Percentiles rank a stretch among this genome's conserved stretches.
Conservation (phyloP, 2,888 invertebrate species). For the Plusia festucae region DNA sequence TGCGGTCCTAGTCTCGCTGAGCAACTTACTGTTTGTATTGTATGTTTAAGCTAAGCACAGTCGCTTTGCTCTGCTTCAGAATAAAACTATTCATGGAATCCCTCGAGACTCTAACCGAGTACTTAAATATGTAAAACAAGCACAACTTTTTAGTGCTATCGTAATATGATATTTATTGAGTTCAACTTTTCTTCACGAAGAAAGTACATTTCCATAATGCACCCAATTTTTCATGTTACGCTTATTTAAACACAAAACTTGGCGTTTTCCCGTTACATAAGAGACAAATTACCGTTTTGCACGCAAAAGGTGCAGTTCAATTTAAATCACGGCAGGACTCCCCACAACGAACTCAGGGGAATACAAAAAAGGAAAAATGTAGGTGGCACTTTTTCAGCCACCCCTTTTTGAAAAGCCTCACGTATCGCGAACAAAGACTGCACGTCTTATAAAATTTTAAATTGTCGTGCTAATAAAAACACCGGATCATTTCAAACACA, state of each 20-base stretch:
- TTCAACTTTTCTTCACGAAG: slow-evolving; percentile 25
- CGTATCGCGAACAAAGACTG: slow-evolving; percentile 50
- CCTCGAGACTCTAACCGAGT: slow-evolving; percentile 34
- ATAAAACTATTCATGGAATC: slow-evolving; percentile 55
- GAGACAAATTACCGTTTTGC: slow-evolving; percentile 50
- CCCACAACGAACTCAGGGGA: slow-evolving; percentile 32
- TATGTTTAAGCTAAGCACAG: slow-evolving; percentile 46
- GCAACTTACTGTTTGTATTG: slow-evolving; percentile 40
- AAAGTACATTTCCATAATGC: slow-evolving; percentile 30
- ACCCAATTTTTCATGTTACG: slow-evolving; percentile 27
- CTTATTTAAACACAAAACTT: slow-evolving; percentile 33
- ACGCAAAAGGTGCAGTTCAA: slow-evolving; percentile 59
- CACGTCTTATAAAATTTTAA: no score
- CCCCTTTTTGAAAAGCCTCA: slow-evolving; percentile 54
- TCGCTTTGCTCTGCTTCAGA: slow-evolving; percentile 47
- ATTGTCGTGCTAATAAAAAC: slow-evolving; percentile 57
- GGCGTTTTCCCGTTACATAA: slow-evolving; percentile 25
- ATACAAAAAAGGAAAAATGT: slow-evolving; percentile 44
- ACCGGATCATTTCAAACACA: slow-evolving; percentile 53
- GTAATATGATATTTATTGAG: slow-evolving; percentile 30
- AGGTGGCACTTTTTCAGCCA: slow-evolving; percentile 37
- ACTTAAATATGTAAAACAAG: slow-evolving; percentile 36
- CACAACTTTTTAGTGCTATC: slow-evolving; percentile 31
- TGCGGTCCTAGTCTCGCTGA: slow-evolving; percentile 39
- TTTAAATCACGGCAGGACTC: slow-evolving; percentile 46